phyloP scores from a whole-genome alignment of 2,888 invertebrate species.

The Argyresthia albistria region DNA sequence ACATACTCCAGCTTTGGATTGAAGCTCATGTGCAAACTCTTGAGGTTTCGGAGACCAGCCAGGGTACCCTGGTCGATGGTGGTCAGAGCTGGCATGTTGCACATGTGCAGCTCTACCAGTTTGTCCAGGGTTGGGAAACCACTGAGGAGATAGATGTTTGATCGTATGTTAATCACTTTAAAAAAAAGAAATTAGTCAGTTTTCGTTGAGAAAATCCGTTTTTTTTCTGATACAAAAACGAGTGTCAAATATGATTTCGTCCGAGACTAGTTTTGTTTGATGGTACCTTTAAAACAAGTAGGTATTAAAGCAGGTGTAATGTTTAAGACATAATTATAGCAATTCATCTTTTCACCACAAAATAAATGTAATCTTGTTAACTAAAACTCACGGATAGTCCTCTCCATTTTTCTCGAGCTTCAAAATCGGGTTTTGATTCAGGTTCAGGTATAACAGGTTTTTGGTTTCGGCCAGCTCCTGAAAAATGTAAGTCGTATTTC shows the following conservation, averaged over 20 bases:
- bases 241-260: too few relatives aligned
- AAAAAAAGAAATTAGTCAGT: too few relatives aligned
- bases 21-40: conserved; percentile 73
- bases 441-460: conserved; percentile 72
- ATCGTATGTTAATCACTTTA: too few relatives aligned
- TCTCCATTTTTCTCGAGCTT: conserved; percentile 55
- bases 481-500: too few relatives aligned
- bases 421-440: conserved; percentile 80
- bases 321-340: too few relatives aligned
- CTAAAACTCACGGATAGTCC: conserved; percentile 39
- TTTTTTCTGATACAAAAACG: too few relatives aligned
- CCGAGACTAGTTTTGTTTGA: too few relatives aligned
- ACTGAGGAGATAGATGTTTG: conserved; percentile 31
- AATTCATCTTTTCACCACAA: too few relatives aligned
- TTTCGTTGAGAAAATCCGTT: too few relatives aligned
- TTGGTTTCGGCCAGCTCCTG: conserved; percentile 73
- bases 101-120: conserved; percentile 77
- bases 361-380: neutral
- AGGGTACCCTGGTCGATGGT: conserved; percentile 67
- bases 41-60: conserved; percentile 53
- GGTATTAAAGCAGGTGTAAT: too few relatives aligned
- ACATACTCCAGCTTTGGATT: conserved; percentile 75
- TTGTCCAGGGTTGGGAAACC: conserved; percentile 76
- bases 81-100: conserved; percentile 75
- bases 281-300: too few relatives aligned